Percentiles rank a stretch among this genome's conserved stretches.
These are phyloP conservation scores for Cyphomyrus plagiostoma DNA, from an alignment of 2,113 vertebrate genomes.

Conservation along the genomic window DNA sequence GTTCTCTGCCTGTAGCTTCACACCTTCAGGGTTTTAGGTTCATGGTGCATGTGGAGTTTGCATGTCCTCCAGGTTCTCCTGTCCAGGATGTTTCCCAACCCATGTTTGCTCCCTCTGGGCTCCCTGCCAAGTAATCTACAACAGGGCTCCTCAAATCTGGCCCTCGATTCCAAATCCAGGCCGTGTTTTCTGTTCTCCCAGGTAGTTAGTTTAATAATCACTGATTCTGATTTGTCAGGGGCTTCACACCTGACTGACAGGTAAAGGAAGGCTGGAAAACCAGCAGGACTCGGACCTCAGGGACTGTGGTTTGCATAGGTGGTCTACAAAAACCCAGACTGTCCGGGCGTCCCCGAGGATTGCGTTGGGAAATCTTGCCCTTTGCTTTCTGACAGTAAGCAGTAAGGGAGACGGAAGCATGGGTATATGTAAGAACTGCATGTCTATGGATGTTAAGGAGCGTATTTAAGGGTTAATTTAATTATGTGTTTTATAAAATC, in stretches of 20 bases:
- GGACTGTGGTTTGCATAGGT: neutral
- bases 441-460: neutral
- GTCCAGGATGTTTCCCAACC: neutral
- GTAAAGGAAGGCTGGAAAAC: neutral
- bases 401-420: neutral
- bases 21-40: neutral
- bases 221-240: neutral
- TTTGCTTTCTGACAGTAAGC: neutral
- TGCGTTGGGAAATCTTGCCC: neutral
- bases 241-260: neutral
- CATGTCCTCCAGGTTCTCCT: neutral
- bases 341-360: neutral
- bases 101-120: neutral
- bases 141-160: neutral
- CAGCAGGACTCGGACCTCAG: neutral
- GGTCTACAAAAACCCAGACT: neutral
- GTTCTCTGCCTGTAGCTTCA: neutral
- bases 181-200: neutral
- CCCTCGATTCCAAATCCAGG: neutral
- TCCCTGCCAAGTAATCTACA: neutral
- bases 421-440: neutral
- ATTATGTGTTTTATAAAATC: neutral
- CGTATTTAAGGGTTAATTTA: neutral
- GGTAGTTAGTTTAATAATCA: neutral
- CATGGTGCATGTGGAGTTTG: neutral